These are phyloP conservation scores for Diabrotica balteata DNA, from an alignment of 2,888 invertebrate genomes.

Conservation along the genomic window DNA sequence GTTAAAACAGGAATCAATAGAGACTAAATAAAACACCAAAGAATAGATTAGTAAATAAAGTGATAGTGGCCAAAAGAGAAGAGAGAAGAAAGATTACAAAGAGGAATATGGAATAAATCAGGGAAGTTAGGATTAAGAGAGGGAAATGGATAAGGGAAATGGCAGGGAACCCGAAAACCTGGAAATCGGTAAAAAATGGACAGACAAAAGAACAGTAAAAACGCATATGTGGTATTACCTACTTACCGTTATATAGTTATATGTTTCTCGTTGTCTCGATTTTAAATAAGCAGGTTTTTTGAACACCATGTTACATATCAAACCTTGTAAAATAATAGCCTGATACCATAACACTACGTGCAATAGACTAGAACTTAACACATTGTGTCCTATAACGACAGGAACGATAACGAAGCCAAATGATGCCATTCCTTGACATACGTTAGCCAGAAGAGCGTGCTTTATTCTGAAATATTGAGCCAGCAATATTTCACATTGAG, in stretches of 20 bases:
- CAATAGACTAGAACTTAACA: slow-evolving; percentile 57
- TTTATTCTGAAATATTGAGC: slow-evolving; percentile 68
- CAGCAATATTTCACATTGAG: slow-evolving; percentile 67
- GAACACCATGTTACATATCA: slow-evolving; percentile 64
- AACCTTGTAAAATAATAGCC: slow-evolving; percentile 66
- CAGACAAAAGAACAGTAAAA: no score
- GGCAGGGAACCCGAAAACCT: no score
- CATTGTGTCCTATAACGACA: slow-evolving; percentile 63
- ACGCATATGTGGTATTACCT: slow-evolving; percentile 27
- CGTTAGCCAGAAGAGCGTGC: slow-evolving; percentile 62
- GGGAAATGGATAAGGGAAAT: no score
- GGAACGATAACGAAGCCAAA: slow-evolving; percentile 65
- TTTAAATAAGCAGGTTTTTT: slow-evolving; percentile 64
- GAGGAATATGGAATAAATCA: no score
- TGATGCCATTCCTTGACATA: slow-evolving; percentile 64
- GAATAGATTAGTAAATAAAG: no score
- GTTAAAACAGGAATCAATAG: no score
- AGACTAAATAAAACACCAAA: no score
- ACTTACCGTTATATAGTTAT: slow-evolving; percentile 54
- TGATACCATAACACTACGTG: slow-evolving; percentile 66
- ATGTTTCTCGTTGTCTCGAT: slow-evolving; percentile 44
- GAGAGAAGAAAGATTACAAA: no score
- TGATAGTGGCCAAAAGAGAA: no score
- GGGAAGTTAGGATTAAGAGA: no score
- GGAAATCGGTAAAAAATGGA: no score